Evolutionary conservation across 2,888 invertebrate species (phyloP).

Genomic region (Drosophila multiciliata): DNA sequence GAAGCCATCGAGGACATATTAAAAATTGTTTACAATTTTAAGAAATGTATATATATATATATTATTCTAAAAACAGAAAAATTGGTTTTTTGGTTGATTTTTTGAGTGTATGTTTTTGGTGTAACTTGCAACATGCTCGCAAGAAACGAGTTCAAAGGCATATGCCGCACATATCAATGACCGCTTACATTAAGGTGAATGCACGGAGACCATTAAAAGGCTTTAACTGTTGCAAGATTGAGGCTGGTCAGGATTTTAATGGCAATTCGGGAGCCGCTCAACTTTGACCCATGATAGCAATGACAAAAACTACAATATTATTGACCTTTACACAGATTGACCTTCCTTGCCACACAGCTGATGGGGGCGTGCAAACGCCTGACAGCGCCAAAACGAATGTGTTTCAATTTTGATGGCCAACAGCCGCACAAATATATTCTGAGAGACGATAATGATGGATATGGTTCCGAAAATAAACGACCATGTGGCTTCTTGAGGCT

Average conservation of each 20-base stretch:
- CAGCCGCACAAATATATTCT: slow-evolving; percentile 36
- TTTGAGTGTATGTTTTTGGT: neutral
- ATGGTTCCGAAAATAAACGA: neutral
- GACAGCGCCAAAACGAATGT: slow-evolving; percentile 26
- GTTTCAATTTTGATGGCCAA: slow-evolving; percentile 29
- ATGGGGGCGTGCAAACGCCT: slow-evolving; percentile 17
- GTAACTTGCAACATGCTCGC: neutral
- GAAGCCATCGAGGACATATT: neutral
- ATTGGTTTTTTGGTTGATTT: neutral
- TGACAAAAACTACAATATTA: slow-evolving; percentile 21
- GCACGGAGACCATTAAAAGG: slow-evolving; percentile 15
- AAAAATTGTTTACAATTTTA: neutral
- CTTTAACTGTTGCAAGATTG: slow-evolving; percentile 27
- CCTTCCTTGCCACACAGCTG: slow-evolving; percentile 41
- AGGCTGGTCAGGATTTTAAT: slow-evolving; percentile 52
- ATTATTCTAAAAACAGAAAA: neutral
- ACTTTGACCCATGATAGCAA: slow-evolving; percentile 56
- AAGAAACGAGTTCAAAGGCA: slow-evolving; percentile 24
- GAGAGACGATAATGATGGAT: slow-evolving; percentile 41
- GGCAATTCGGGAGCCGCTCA: slow-evolving; percentile 42
- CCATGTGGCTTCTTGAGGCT: slow-evolving; percentile 4
- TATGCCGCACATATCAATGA: slow-evolving; percentile 14
- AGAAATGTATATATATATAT: neutral
- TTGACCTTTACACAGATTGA: slow-evolving; percentile 35
- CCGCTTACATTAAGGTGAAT: slow-evolving; percentile 29